Conservation (phyloP, 2,113 vertebrate genomes). For the Oplegnathus fasciatus region DNA sequence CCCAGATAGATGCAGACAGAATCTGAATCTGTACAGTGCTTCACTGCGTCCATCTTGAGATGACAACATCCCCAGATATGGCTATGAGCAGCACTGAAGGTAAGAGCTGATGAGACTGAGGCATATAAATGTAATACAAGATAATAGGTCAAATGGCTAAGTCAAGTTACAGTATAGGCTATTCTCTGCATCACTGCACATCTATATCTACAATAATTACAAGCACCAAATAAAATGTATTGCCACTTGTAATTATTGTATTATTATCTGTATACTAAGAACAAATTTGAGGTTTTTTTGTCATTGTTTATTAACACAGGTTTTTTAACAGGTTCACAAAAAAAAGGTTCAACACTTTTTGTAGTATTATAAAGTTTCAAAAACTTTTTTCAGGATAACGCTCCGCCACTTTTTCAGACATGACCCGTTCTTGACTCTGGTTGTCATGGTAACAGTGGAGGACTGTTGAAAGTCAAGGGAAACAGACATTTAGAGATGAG, state of each 20-base stretch:
- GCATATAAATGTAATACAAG: background rate
- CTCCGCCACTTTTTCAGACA: too few relatives aligned
- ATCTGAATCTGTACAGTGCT: background rate
- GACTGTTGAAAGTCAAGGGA: background rate
- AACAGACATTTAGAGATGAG: background rate
- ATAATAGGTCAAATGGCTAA: conserved; percentile 9
- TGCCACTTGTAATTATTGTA: too few relatives aligned
- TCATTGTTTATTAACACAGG: too few relatives aligned
- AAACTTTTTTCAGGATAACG: background rate
- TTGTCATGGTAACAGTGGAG: background rate
- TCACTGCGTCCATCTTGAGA: conserved; percentile 17
- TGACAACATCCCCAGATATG: conserved; percentile 48
- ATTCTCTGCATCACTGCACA: background rate
- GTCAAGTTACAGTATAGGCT: background rate
- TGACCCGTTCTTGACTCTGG: background rate
- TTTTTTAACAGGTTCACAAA: too few relatives aligned
- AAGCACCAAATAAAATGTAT: too few relatives aligned
- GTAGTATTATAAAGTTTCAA: background rate
- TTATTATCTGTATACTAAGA: too few relatives aligned
- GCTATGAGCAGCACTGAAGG: conserved; percentile 64
- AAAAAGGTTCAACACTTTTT: background rate
- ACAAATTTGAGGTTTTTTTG: too few relatives aligned
- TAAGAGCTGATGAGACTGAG: conserved; percentile 59
- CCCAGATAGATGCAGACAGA: conserved; percentile 24
- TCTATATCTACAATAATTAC: background rate